A percentile compares a stretch with the other conserved stretches of the same genome.
Conservation (phyloP, 2,113 vertebrate genomes). For the Saccopteryx leptura region DNA sequence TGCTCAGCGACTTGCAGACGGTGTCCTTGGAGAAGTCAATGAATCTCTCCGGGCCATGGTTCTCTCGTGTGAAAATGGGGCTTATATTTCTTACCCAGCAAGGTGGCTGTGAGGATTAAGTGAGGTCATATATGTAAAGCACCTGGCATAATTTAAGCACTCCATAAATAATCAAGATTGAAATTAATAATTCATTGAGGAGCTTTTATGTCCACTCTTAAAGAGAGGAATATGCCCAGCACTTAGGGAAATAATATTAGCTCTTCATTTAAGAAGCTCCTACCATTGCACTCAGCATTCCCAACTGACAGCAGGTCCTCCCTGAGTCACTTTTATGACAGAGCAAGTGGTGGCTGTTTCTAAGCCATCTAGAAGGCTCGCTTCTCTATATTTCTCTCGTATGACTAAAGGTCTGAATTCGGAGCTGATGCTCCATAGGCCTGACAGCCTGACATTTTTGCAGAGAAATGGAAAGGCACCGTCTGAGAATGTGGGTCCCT, state of each 20-base stretch:
- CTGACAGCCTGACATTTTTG: not conserved
- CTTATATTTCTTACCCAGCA: constrained; percentile 61
- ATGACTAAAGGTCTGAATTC: not conserved
- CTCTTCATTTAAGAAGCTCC: not conserved
- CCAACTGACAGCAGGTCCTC: not conserved
- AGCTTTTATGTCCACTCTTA: constrained; percentile 73
- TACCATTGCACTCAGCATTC: not conserved
- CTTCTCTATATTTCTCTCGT: not conserved
- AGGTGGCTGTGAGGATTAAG: constrained; percentile 66
- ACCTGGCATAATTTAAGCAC: constrained; percentile 75
- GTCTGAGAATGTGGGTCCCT: accelerated
- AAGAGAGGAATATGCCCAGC: not conserved
- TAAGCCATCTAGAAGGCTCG: not conserved
- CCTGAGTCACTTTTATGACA: not conserved
- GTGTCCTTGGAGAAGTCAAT: not conserved
- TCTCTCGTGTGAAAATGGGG: not conserved
- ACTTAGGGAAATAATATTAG: constrained; percentile 56
- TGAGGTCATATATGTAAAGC: constrained; percentile 75
- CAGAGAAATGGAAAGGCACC: not conserved
- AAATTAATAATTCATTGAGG: constrained; percentile 81
- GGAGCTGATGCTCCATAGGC: not conserved
- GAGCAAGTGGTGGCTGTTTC: not conserved
- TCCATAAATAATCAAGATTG: constrained; percentile 78
- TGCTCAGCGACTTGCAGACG: not conserved
- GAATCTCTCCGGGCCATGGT: not conserved